These are phyloP conservation scores for Drosophila malerkotliana DNA, from an alignment of 1,140 invertebrate species.

Conservation along the genomic window DNA sequence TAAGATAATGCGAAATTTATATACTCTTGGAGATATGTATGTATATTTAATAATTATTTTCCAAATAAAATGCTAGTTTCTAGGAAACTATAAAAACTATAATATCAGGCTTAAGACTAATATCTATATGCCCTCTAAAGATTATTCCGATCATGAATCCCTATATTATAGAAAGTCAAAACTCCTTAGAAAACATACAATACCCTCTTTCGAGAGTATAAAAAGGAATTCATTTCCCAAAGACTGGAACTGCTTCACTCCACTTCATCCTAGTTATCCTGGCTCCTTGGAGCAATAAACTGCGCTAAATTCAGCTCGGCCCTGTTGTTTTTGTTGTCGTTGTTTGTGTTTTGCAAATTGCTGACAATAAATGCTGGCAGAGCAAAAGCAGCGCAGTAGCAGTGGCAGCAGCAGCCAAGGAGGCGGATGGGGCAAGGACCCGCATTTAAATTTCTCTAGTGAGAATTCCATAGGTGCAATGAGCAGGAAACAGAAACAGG, in stretches of 20 bases:
- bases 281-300: constrained; percentile 79
- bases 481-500: constrained; percentile 50
- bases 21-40: too few species aligned
- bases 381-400: constrained; percentile 34
- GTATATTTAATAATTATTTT: too few species aligned
- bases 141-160: too few species aligned
- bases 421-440: constrained; percentile 3
- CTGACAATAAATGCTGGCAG: constrained; percentile 80
- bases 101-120: too few species aligned
- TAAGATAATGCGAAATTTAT: too few species aligned
- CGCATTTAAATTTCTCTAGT: constrained; percentile 71
- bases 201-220: constrained; percentile 11
- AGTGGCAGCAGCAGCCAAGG: not conserved
- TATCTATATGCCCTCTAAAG: too few species aligned
- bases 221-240: constrained; percentile 75
- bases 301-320: constrained; percentile 77
- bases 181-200: not conserved
- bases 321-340: constrained; percentile 41
- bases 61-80: too few species aligned
- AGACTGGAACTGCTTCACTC: constrained; percentile 40
- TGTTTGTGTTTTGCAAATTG: constrained; percentile 77
- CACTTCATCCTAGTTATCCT: constrained; percentile 1
- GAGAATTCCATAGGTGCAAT: constrained; percentile 67
- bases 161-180: too few species aligned
- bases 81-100: too few species aligned